A percentile compares a stretch with the other conserved stretches of the same genome.
Conservation (phyloP, 2,113 vertebrate genomes). For the Seriola quinqueradiata region DNA sequence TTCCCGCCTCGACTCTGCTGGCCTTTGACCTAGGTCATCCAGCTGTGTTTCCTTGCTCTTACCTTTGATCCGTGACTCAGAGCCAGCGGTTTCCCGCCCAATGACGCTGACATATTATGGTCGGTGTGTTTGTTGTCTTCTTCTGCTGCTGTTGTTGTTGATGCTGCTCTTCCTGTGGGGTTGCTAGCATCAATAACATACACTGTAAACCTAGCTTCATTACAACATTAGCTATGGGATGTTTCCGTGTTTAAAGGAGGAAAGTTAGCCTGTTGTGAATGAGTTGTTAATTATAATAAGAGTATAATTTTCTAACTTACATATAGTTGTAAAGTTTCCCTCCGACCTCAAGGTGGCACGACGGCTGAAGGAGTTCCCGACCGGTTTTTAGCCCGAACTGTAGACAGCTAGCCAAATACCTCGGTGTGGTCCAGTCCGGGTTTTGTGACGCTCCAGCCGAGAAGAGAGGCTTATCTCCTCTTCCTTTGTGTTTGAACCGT, state of each 20-base stretch:
- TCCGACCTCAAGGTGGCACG: neutral
- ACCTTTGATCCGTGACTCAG: conserved; percentile 13
- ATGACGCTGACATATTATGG: conserved; percentile 41
- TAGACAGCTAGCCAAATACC: fast-evolving
- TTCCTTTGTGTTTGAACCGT: conserved; percentile 70
- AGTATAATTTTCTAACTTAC: neutral
- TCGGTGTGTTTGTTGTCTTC: neutral
- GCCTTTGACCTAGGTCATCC: too few relatives aligned
- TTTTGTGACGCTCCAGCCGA: conserved; percentile 36
- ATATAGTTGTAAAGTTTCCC: neutral
- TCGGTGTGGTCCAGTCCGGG: conserved; percentile 50
- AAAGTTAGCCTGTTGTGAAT: too few relatives aligned
- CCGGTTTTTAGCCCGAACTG: conserved; percentile 1
- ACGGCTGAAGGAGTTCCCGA: fast-evolving
- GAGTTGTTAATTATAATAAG: neutral
- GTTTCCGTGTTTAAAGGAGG: too few relatives aligned
- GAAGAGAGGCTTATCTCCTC: conserved; percentile 9
- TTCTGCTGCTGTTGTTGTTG: neutral
- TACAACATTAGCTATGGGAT: too few relatives aligned
- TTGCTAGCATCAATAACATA: neutral
- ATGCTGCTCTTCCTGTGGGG: neutral
- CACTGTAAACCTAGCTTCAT: too few relatives aligned
- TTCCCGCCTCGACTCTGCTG: too few relatives aligned
- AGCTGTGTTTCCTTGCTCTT: neutral
- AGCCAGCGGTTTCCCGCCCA: neutral